Conservation (phyloP, 2,888 invertebrate species). For the Synergus gifuensis region DNA sequence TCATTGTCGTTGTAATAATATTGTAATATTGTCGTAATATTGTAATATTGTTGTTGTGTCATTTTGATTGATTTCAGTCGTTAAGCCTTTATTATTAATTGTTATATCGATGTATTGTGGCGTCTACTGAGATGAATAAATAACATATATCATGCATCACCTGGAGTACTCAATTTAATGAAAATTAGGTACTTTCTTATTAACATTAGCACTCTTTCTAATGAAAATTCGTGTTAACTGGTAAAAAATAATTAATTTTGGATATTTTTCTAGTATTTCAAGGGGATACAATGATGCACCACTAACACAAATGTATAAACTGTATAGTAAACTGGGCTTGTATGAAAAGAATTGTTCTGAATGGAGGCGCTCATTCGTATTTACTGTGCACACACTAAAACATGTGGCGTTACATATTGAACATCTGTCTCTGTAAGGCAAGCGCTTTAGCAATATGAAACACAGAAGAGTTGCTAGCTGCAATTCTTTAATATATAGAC, state of each 20-base stretch:
- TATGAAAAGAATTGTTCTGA: conserved; percentile 57
- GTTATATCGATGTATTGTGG: no score
- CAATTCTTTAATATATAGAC: conserved; percentile 16
- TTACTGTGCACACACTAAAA: conserved; percentile 48
- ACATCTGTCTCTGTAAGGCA: conserved; percentile 9
- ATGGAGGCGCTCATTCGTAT: conserved; percentile 65
- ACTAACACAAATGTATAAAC: conserved; percentile 1
- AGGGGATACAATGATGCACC: neutral
- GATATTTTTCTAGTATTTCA: neutral
- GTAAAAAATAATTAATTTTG: neutral
- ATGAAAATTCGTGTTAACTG: neutral
- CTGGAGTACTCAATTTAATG: no score
- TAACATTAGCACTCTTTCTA: no score
- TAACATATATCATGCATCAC: no score
- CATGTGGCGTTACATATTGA: conserved; percentile 17
- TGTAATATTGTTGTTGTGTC: no score
- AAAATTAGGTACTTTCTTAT: no score
- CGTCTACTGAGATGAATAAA: no score
- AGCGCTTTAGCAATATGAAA: conserved; percentile 8
- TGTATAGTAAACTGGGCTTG: conserved; percentile 45
- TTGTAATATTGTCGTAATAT: no score
- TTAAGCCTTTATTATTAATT: no score
- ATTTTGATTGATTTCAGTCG: no score
- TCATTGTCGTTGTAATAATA: no score
- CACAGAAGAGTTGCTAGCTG: conserved; percentile 10